phyloP scores from a whole-genome alignment of 2,888 invertebrate species.

The Brassicogethes aeneus region DNA sequence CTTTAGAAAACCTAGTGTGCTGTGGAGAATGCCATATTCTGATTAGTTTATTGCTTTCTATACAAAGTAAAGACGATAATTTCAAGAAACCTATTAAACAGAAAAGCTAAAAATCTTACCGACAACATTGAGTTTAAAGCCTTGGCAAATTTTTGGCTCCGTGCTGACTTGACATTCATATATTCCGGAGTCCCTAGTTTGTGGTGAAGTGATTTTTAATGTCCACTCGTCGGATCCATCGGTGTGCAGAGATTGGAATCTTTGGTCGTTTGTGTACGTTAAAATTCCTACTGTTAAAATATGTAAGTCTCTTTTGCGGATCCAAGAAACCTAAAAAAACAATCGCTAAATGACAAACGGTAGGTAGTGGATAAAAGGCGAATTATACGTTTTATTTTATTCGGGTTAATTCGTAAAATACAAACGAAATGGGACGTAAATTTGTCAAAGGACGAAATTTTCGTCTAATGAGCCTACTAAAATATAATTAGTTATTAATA shows the following conservation, averaged over 20 bases:
- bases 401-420: too few species aligned
- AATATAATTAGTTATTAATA: too few species aligned
- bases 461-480: too few species aligned
- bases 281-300: conserved; percentile 62
- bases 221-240: conserved; percentile 68
- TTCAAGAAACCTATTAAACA: background rate
- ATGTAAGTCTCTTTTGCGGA: conserved; percentile 73
- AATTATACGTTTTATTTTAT: too few species aligned
- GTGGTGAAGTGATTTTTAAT: conserved; percentile 59
- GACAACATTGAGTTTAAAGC: conserved; percentile 65
- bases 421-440: too few species aligned
- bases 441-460: too few species aligned
- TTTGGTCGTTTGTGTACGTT: conserved; percentile 65
- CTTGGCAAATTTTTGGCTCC: conserved; percentile 68
- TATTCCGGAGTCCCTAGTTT: conserved; percentile 57
- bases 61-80: background rate
- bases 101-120: conserved; percentile 46
- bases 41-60: too few species aligned
- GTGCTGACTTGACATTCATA: conserved; percentile 74
- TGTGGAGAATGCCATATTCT: too few species aligned
- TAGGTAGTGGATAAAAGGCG: too few species aligned
- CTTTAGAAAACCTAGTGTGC: too few species aligned
- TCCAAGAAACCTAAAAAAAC: conserved; percentile 68
- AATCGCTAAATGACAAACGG: too few species aligned
- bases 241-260: conserved; percentile 60